Conservation (phyloP, 2,888 invertebrate species). For the Trissoscelio sp. region DNA sequence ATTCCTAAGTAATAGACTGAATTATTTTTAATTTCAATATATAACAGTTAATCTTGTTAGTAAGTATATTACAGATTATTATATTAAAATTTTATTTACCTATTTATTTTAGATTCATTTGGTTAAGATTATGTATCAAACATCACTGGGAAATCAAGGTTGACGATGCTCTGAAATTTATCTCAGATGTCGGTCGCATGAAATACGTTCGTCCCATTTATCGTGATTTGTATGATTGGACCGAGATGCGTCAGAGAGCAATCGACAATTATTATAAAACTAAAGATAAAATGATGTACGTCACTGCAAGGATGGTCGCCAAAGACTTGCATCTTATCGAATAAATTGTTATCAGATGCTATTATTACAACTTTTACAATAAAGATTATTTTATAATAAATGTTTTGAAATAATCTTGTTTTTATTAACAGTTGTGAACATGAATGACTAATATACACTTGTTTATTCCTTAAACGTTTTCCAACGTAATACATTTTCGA, state of each 20-base stretch:
- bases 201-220: conserved; percentile 96
- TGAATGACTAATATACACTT: no score
- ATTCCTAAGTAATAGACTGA: no score
- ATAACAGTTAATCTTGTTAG: no score
- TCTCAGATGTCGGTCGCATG: conserved; percentile 94
- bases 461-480: no score
- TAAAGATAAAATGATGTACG: conserved; percentile 92
- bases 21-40: no score
- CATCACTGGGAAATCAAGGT: conserved; percentile 89
- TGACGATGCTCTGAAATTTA: conserved; percentile 89
- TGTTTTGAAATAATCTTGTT: no score
- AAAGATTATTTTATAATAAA: no score
- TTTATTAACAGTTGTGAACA: no score
- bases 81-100: neutral
- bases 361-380: no score
- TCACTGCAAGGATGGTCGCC: conserved; percentile 89
- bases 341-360: no score
- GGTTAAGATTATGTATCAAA: conserved; percentile 91
- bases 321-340: conserved; percentile 88
- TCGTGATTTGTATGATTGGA: conserved; percentile 93
- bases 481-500: no score
- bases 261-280: conserved; percentile 89
- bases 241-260: conserved; percentile 87
- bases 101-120: conserved; percentile 85
- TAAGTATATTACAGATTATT: no score